Evolutionary conservation across 2,888 invertebrate species (phyloP), one percentile per base, ranked within the genome.

Genomic region (Euplexia lucipara): DNA sequence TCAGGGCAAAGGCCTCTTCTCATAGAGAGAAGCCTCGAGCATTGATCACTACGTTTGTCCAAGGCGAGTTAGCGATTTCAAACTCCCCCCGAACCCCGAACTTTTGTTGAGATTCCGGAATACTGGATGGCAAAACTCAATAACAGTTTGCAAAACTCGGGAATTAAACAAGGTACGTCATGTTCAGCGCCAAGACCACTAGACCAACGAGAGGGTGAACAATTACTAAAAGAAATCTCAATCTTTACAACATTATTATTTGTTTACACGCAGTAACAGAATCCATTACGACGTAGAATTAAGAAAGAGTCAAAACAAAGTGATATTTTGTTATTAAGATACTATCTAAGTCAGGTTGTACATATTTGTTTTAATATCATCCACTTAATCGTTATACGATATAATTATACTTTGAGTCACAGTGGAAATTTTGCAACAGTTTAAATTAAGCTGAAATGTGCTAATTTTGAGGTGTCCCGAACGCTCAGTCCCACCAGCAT

Each of bases 221-320:
- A 57, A 34, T 58, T 32, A 41, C 18, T 57, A n/a, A 18, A 44
- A 53, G 6, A 52, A 57, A 39, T 32, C 39, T 39, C 6, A 16
- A 39, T 48, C 42, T 34, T 10, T 57, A 45, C 8, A 26, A 39
- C 37, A 32, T 18, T 18, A 42, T 49, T 51, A 22, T 44, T 58
- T 48, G 20, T 41, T 39, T 44, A 45, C 20, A 35, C 10, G 20
- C n/a, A 39, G n/a, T 1, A 39, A 57, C 39, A n/a, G 10, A 34
- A 51, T 51, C 30, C 3, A 52, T 53, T 44, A 44, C 32, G 9
- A 10, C 6, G 12, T 42, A 39, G 16, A 30, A 51, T n/a, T 35
- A 44, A 39, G 26, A 32, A 41, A 16, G 22, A 61, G 14, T 26
- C 18, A 62, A 57, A 69, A 57, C 60, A 75, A 49, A 39, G 34